Evolutionary conservation across 1,140 invertebrate genomes (phyloP), one percentile per base, ranked within the genome.

Genomic region (Sipha flava): DNA sequence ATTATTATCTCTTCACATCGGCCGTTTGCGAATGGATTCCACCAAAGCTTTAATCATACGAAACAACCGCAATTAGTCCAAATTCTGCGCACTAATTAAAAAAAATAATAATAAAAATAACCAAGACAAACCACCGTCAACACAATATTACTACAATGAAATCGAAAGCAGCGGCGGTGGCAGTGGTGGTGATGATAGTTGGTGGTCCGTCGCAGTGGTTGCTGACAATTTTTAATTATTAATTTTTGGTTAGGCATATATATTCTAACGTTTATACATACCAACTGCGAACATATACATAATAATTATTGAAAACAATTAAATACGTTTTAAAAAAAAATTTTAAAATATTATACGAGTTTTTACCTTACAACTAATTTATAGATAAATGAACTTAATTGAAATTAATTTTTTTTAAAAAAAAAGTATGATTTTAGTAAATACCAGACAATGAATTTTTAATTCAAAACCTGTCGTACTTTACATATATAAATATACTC

Each of bases 31-130:
- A 45, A 70, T 70, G 47, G 40, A 70, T 47, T 23, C 66, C 40
- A n/a, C 43, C 40, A 70, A 70, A 70, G 66, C 66, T 70, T 70
- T 70, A 70, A 70, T 70, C 66, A 47, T 23, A 70, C 66, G 66
- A 70, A 70, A 70, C 40, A 43, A 70, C 66, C 66, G 66, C 66
- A 70, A 70, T 70, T 70, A 70, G 40, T 70, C 40, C 66, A n/a
- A 70, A 70, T 70, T 70, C 40, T 47, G 66, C 43, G 66, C 40
- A 47, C 23, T 70, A 47, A 70, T 70, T 47, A 70, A 47, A 70
- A 68, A 66, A 45, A 68, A 70, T 18, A 66, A 70, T 45, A 45
- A 68, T 68, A 68, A 68, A 16, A 68, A 68, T 45, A 45, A 45
- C 23, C 7, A 29, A 70, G 31, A 18, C 43, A 5, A 66, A 45